Evolutionary conservation across 2,113 vertebrate species (phyloP), one percentile per base, ranked within the genome.

Genomic region (Oreotrochilus melanogaster): DNA sequence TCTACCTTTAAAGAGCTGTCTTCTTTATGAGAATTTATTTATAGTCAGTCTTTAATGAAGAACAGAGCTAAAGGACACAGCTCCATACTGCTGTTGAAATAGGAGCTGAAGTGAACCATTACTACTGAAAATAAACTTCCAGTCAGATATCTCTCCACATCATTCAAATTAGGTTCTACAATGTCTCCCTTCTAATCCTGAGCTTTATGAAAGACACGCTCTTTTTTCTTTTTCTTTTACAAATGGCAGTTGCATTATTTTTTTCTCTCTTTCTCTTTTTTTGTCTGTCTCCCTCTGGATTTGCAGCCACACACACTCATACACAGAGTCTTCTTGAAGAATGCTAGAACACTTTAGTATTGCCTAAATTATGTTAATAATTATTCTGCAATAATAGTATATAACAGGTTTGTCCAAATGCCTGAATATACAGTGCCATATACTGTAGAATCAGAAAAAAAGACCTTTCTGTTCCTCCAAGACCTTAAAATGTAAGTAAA

Each of bases 261-360:
- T 71, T 89, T 7, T 80, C 21, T 60, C 18, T 30, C 6, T 19
- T 18, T 18, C 6, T 57, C 14, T 42, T 43, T 45, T 21, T 25
- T 0, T 25, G 2, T 24, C 10, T 85, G 8, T 35, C 10, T n/a
- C 21, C 65, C 37, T 14, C 0, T 43, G 2, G 62, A 14, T 50
- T 9, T 18, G 8, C 1, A 0, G 37, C 4, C 18, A 33, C 11
- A 22, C 19, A 39, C 5, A 45, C 24, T 2, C 1, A 37, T 17
- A 47, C 4, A 67, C 4, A 67, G 2, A 76, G 6, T 24, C 22
- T 83, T 80, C 33, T 78, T 31, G 58, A 94, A 64, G 25, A 86
- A 51, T 30, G 7, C 4, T 54, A 37, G 35, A 74, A 7, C 9
- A 73, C 4, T 70, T 39, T 60, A 53, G 10, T 21, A 80, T 53